Evolutionary conservation across 1,140 invertebrate species (phyloP), one percentile per base, ranked within the genome.

Genomic region (Cylas formicarius): DNA sequence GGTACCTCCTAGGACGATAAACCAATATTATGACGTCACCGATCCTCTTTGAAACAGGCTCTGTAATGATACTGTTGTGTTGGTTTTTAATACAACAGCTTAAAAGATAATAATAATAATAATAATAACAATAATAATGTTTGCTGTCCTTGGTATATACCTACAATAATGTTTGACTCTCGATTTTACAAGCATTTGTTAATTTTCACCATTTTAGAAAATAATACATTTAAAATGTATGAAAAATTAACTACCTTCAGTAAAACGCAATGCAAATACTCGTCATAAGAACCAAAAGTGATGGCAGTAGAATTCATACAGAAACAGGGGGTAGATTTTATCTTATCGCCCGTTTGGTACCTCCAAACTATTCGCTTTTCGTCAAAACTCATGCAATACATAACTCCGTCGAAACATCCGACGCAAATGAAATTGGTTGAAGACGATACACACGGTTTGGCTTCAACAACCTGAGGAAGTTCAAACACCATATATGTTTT

Each of bases 381-480:
- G 13, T 17, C 16, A 13, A 50, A 20, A 44, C 44, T 36, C 16
- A 50, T 24, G 11, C 33, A 44, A 20, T 50, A 44, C 35, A 50
- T 38, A 13, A 10, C 6, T 10, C 48, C 48, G 34, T 50, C 29
- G 19, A 13, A 10, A 21, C 34, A 50, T 7, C 34, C 41, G 7
- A 44, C 22, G 19, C 26, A 44, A 23, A 50, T 34, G 19, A 26
- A 38, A 7, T 33, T 32, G 2, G 20, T 28, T 34, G 29, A 38
- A 8, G 21, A 7, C 5, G 48, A 50, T 29, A 44, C 9, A 17
- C 9, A 16, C 7, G 48, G 20, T 44, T 32, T 18, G 5, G 48
- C 48, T 34, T 42, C 21, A 2, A 49, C 17, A 34, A 34, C 48
- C 20, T 38, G 9, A 10, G 28, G 20, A 4, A 44, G 40, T 13